phyloP scores from a whole-genome alignment of 2,888 invertebrate species.

The Apomyelois bistriatella region DNA sequence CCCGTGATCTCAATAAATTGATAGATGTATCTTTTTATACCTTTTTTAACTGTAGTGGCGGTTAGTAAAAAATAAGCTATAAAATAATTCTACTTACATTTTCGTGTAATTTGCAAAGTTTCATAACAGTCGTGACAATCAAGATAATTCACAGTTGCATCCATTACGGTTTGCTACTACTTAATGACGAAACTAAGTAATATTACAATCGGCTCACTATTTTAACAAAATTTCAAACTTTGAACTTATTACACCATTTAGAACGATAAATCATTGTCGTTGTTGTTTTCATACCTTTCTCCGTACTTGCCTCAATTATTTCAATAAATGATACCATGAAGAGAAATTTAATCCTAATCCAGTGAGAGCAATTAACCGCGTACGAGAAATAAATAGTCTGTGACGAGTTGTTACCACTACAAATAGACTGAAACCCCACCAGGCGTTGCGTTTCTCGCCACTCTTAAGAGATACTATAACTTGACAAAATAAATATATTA shows the following conservation, averaged over 20 bases:
- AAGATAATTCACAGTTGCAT: conserved; percentile 50
- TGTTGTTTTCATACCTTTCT: no score
- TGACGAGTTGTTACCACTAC: conserved; percentile 9
- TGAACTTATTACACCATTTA: no score
- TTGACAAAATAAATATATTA: no score
- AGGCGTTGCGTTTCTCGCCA: neutral
- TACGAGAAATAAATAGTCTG: conserved; percentile 12
- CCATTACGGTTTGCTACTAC: conserved; percentile 23
- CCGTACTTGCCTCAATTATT: neutral
- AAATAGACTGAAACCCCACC: conserved; percentile 10
- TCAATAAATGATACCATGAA: neutral
- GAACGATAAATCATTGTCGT: no score
- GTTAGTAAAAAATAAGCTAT: neutral
- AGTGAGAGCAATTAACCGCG: conserved; percentile 1
- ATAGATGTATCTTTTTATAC: conserved; percentile 42
- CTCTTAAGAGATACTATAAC: neutral
- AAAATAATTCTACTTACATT: conserved; percentile 23
- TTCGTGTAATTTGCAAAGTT: conserved; percentile 46
- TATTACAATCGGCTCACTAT: conserved; percentile 22
- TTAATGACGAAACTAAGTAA: conserved; percentile 35
- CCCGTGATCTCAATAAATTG: conserved; percentile 35
- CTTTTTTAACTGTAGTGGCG: conserved; percentile 4
- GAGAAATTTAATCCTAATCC: conserved; percentile 10
- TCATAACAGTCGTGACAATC: conserved; percentile 57
- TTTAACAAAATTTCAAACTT: neutral